Evolutionary conservation across 1,140 invertebrate species (phyloP), one percentile per base, ranked within the genome.

Genomic region (Holotrichia oblita): DNA sequence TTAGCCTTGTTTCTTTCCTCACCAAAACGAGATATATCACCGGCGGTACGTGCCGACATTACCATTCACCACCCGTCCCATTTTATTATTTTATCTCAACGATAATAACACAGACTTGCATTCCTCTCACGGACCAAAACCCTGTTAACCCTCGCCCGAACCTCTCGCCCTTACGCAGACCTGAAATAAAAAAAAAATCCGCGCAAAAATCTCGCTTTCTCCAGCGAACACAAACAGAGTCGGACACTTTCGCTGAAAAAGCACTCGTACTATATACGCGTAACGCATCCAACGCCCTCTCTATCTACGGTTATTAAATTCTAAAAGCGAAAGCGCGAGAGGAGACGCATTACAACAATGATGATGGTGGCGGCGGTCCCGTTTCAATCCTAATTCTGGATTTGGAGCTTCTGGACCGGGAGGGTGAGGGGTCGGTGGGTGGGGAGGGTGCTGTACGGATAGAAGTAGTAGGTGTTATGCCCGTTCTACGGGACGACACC

Each of bases 341-440:
- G n/a, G n/a, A n/a, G 44, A n/a, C 44, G 44, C n/a, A n/a, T 48
- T 48, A 48, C 44, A 48, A 48, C 44, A 48, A 48, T 48, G n/a
- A n/a, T n/a, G n/a, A n/a, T n/a, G n/a, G n/a, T n/a, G n/a, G n/a
- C n/a, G 44, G 44, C 44, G 44, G 44, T 48, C 44, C 44, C 44
- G n/a, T 48, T 48, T 48, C 44, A 48, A 48, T 48, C 44, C 44
- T 48, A 48, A 48, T 48, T 48, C 44, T 14, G 44, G 7, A 48
- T 48, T 48, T 48, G 44, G 44, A 12, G 44, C 44, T 48, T 48
- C 44, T 48, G 44, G 44, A 48, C 44, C 12, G 44, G 44, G n/a
- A n/a, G n/a, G n/a, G n/a, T n/a, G n/a, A n/a, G n/a, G n/a, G n/a
- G n/a, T n/a, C n/a, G n/a, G n/a, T n/a, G n/a, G n/a, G n/a, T n/a